phyloP scores from a whole-genome alignment of 2,888 invertebrate species.

The Spodoptera littoralis region DNA sequence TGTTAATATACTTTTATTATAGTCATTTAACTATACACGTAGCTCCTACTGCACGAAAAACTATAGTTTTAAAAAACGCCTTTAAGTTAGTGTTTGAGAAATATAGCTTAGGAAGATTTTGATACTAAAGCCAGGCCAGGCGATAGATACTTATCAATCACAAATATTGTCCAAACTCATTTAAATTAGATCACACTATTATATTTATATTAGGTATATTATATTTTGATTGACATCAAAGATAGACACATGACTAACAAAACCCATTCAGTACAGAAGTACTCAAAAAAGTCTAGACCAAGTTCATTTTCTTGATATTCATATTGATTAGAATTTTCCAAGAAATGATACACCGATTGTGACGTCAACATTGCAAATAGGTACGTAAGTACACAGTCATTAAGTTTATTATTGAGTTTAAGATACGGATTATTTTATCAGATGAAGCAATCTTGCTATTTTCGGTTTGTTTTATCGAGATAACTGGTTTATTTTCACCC shows the following conservation, averaged over 20 bases:
- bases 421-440: constrained; percentile 51
- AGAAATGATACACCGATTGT: constrained; percentile 28
- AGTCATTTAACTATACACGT: no score
- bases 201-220: no score
- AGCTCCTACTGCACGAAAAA: no score
- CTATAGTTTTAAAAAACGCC: no score
- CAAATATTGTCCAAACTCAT: no score
- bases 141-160: no score
- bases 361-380: constrained; percentile 35
- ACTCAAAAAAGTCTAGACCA: background rate
- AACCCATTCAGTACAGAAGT: background rate
- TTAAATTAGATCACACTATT: no score
- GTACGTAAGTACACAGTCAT: constrained; percentile 16
- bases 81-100: no score
- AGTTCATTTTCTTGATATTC: constrained; percentile 19
- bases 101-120: no score
- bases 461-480: constrained; percentile 42
- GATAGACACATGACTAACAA: background rate
- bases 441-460: constrained; percentile 48
- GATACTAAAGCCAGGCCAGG: no score
- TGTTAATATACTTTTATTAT: no score
- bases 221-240: no score
- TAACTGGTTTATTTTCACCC: constrained; percentile 28
- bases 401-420: constrained; percentile 49
- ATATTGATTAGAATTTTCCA: constrained; percentile 39